These are phyloP conservation scores for Brachyalestes nurse DNA, from an alignment of 2,797 vertebrate genomes.

Conservation along the genomic window DNA sequence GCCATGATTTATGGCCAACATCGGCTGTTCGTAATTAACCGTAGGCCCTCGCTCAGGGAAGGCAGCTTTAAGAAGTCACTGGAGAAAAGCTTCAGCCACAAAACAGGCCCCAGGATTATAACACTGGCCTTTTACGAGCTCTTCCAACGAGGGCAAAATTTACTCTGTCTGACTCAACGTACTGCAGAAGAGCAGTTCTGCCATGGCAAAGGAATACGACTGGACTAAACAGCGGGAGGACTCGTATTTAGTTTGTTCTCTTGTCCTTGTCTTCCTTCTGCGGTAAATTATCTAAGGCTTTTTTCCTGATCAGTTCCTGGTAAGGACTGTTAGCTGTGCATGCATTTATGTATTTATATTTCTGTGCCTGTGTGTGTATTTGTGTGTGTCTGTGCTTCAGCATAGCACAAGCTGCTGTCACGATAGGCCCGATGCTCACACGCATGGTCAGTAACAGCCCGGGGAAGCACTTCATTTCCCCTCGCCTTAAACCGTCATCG, in stretches of 20 bases:
- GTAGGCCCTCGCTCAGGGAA: constrained; percentile 66
- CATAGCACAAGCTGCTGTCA: constrained; percentile 73
- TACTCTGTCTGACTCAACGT: constrained; percentile 46
- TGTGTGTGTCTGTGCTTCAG: constrained; percentile 2
- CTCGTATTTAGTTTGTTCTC: background rate
- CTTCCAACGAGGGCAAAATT: constrained; percentile 63
- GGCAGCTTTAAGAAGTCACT: constrained; percentile 66
- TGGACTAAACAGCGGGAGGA: background rate
- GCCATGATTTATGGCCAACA: constrained; percentile 73
- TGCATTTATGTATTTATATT: background rate
- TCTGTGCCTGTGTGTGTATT: background rate
- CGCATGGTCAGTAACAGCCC: constrained; percentile 83
- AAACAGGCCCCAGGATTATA: constrained; percentile 70
- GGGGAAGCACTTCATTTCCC: constrained; percentile 84
- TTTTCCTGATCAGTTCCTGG: constrained; percentile 33
- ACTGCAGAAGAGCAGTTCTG: constrained; percentile 13
- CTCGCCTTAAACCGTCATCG: constrained; percentile 79
- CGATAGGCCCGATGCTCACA: constrained; percentile 80
- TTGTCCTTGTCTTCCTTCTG: constrained; percentile 37
- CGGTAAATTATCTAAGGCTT: background rate
- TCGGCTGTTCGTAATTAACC: constrained; percentile 77
- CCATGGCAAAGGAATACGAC: constrained; percentile 12
- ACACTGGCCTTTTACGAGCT: constrained; percentile 68
- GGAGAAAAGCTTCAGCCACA: constrained; percentile 70
- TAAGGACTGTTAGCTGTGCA: background rate